These are phyloP conservation scores for Pteronotus mesoamericanus DNA, from an alignment of 2,797 vertebrate species.

Conservation along the genomic window DNA sequence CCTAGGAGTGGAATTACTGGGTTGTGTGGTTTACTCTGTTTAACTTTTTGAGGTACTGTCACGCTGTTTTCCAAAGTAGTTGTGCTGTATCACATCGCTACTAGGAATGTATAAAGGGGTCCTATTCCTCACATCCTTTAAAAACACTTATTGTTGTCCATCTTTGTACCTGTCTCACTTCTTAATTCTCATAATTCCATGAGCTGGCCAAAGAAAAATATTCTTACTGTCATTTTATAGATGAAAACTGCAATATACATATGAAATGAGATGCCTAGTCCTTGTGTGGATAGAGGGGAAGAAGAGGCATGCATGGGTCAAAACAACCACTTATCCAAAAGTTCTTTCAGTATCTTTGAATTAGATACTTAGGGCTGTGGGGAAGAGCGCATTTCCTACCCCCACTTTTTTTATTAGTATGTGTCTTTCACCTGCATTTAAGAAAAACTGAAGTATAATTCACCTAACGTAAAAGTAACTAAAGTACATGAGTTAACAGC, in stretches of 20 bases:
- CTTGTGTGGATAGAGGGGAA: not conserved
- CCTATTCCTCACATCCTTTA: not conserved
- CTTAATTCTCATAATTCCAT: not conserved
- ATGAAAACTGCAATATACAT: not conserved
- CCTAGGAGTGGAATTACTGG: not conserved
- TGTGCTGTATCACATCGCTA: not conserved
- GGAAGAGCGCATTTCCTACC: not conserved
- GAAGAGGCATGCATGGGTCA: not conserved
- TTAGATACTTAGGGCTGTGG: not conserved
- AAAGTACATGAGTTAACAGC: not conserved
- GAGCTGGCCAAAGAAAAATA: not conserved
- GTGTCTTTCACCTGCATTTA: not conserved
- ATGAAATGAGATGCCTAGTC: not conserved
- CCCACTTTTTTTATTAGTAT: not conserved
- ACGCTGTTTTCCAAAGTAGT: not conserved
- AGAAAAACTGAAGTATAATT: not conserved
- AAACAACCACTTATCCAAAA: not conserved
- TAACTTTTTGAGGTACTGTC: not conserved
- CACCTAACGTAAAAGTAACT: not conserved
- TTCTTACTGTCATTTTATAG: not conserved
- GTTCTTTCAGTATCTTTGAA: not conserved
- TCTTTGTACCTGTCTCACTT: not conserved
- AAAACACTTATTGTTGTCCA: not conserved
- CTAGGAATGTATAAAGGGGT: not conserved
- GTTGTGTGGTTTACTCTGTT: not conserved